phyloP scores from a whole-genome alignment of 2,113 vertebrate species.

The Ochotona curzoniae region DNA sequence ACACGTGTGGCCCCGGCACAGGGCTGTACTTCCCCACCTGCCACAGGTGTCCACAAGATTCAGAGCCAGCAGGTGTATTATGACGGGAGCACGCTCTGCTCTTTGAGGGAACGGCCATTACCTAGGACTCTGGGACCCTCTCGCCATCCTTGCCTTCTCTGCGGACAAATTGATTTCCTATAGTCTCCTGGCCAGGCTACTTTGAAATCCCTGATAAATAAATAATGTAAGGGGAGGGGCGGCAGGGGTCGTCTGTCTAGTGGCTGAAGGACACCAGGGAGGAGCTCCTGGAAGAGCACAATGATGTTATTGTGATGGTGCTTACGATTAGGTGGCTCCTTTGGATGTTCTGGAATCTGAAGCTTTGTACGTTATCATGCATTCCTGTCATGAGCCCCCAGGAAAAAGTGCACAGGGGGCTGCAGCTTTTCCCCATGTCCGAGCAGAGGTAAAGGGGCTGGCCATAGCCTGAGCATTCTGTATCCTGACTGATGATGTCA shows the following conservation, averaged over 20 bases:
- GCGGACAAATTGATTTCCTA: conserved; percentile 8
- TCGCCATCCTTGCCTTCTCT: neutral
- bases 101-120: neutral
- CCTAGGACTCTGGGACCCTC: neutral
- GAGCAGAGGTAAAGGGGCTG: neutral
- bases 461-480: too few species aligned
- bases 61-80: accelerated
- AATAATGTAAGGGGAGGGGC: neutral
- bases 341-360: neutral
- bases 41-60: accelerated
- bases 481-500: too few species aligned
- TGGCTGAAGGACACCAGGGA: neutral
- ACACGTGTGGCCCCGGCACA: too few species aligned
- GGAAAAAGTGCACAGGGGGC: neutral
- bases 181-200: neutral
- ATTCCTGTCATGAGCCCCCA: neutral
- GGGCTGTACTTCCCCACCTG: neutral
- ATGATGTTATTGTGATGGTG: accelerated
- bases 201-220: conserved; percentile 12
- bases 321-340: neutral
- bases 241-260: neutral
- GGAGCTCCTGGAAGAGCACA: neutral
- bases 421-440: too few species aligned
- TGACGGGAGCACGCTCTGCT: neutral
- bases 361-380: neutral